phyloP scores from a whole-genome alignment of 2,113 vertebrate genomes.

The Monarcha castaneiventris region DNA sequence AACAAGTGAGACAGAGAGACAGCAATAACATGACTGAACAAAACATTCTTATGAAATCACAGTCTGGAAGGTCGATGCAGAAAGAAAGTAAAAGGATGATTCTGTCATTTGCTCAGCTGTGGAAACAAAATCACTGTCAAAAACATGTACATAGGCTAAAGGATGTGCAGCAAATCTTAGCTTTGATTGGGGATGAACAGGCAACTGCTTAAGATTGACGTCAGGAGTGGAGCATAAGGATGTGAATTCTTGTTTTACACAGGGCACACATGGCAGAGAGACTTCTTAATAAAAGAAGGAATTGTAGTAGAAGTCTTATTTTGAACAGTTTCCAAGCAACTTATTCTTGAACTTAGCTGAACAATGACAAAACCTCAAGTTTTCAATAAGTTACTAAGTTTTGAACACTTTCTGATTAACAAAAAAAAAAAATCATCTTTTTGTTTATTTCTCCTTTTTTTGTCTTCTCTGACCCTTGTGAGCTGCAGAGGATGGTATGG shows the following conservation, averaged over 20 bases:
- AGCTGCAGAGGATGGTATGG: background rate
- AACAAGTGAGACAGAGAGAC: background rate
- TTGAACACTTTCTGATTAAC: background rate
- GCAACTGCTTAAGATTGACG: background rate
- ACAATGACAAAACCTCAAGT: background rate
- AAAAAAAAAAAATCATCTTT: background rate
- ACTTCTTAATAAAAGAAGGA: background rate
- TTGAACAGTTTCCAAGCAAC: background rate
- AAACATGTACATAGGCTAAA: background rate
- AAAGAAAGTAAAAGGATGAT: background rate
- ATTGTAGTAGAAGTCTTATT: background rate
- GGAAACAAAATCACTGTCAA: slow-evolving; percentile 17
- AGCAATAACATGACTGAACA: background rate
- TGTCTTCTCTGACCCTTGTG: background rate
- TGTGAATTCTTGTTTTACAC: background rate
- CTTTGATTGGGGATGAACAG: background rate
- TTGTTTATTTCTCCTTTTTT: slow-evolving; percentile 17
- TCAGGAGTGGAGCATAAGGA: background rate
- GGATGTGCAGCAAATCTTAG: background rate
- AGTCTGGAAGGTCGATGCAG: background rate
- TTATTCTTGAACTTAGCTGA: background rate
- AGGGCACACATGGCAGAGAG: background rate
- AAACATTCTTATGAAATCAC: background rate
- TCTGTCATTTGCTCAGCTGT: background rate
- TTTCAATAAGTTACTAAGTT: background rate